A percentile compares a stretch with the other conserved stretches of the same genome.
These are phyloP conservation scores for Otocyon megalotis DNA, from an alignment of 2,113 vertebrate genomes.

Conservation along the genomic window DNA sequence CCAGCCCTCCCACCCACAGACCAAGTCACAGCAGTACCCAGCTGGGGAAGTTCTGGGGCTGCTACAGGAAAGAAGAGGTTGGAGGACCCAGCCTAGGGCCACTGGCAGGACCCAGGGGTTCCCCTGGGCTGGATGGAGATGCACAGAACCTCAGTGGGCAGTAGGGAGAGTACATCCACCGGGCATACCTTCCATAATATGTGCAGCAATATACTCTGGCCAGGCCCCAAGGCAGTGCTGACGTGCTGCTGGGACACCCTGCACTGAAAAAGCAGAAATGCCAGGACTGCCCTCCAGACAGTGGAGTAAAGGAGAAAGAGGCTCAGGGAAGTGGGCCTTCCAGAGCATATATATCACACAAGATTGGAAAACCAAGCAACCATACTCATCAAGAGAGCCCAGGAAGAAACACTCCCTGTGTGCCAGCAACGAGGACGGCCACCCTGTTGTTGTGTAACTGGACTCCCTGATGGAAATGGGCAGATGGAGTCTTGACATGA, in stretches of 20 bases:
- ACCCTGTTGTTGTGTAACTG: not conserved
- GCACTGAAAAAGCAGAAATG: not conserved
- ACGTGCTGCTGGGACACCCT: rapidly evolving
- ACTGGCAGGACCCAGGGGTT: not conserved
- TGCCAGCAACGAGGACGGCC: not conserved
- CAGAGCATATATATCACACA: not conserved
- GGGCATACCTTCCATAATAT: not conserved
- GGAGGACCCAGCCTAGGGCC: not conserved
- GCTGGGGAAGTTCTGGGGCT: not conserved
- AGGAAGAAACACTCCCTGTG: not conserved
- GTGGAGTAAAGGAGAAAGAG: not conserved
- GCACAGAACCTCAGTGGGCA: not conserved
- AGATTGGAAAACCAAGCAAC: not conserved
- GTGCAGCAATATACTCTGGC: not conserved
- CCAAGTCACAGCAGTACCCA: not conserved
- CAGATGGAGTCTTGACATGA: not conserved
- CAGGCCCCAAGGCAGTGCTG: not conserved
- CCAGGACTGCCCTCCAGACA: not conserved
- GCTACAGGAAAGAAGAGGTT: too few species aligned
- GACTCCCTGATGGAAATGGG: not conserved
- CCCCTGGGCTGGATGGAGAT: rapidly evolving
- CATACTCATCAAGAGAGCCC: not conserved
- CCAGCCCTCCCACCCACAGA: rapidly evolving
- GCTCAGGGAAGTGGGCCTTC: not conserved
- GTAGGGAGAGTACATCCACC: not conserved